Evolutionary conservation across 2,113 vertebrate genomes (phyloP), one percentile per base, ranked within the genome.

Genomic region (Anser cygnoides): DNA sequence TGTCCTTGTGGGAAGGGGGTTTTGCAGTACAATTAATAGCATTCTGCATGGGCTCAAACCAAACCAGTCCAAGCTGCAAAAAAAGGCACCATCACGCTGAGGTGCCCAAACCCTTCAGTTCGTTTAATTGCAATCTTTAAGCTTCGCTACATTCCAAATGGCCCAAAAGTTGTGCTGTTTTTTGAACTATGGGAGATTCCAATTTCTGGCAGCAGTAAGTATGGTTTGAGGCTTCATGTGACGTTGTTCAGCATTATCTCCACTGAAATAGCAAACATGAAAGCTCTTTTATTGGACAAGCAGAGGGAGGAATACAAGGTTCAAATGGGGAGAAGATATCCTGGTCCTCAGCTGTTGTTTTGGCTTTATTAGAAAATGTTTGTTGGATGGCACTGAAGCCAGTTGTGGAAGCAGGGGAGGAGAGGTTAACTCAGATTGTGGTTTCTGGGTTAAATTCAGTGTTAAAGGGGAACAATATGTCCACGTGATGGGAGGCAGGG

Each of bases 261-360:
- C 84, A 74, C 5, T 1, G 5, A 54, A 93, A 89, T 74, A 78
- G 65, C 61, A 33, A 84, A n/a, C 31, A 61, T 74, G 58, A 84
- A 92, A 96, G 62, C 52, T 58, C 78, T 28, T 93, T 87, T 93
- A 88, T 95, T 93, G 41, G 67, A 46, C 37, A 95, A 89, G 43
- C 14, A 43, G 28, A 3, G 4, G 55, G 68, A 37, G 31, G 71
- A 89, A 76, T 59, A 66, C 39, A 70, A 74, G 37, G 43, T 63
- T 26, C 13, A 74, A 58, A 79, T 0, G 26, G 31, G 80, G 46
- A 77, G 58, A 39, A 63, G 68, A 75, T 82, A 43, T 13, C 39
- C 75, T 39, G 4, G 28, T 6, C 21, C 61, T 37, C 46, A 62
- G 3, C 26, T 21, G n/a, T 14, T 2, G 1, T 22, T 1, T 28